phyloP scores from a whole-genome alignment of 2,888 invertebrate genomes.

The Yponomeuta sedellus region DNA sequence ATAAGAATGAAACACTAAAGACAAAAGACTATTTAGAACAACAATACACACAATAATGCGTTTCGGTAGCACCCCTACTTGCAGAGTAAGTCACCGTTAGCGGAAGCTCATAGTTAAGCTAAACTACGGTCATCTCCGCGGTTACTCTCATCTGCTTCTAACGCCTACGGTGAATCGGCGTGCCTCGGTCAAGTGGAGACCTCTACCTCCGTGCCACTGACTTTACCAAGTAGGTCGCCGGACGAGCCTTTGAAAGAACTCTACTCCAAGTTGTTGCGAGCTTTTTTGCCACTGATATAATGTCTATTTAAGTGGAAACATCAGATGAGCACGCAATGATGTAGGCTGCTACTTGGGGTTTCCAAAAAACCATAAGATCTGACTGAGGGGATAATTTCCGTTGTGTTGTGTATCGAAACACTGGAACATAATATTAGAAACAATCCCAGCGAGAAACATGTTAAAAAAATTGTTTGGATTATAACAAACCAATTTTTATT shows the following conservation, averaged over 20 bases:
- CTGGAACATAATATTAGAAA: too few species aligned
- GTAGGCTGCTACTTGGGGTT: not conserved
- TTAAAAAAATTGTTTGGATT: too few species aligned
- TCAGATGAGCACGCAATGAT: constrained; percentile 48
- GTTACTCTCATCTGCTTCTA: constrained; percentile 47
- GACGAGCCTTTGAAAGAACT: not conserved
- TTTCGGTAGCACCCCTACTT: too few species aligned
- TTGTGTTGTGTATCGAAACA: too few species aligned
- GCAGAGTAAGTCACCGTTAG: constrained; percentile 32
- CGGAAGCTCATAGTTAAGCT: constrained; percentile 70
- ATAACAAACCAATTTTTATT: too few species aligned
- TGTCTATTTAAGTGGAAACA: constrained; percentile 55
- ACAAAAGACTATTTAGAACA: too few species aligned
- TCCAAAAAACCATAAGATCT: too few species aligned
- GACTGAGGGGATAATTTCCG: too few species aligned
- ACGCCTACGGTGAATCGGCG: constrained; percentile 42
- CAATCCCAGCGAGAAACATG: too few species aligned
- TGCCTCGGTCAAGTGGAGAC: not conserved
- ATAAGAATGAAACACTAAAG: too few species aligned
- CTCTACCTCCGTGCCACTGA: not conserved
- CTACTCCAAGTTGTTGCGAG: constrained; percentile 34
- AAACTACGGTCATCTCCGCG: constrained; percentile 64
- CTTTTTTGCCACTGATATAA: constrained; percentile 44
- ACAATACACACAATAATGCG: too few species aligned
- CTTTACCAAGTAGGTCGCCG: not conserved